phyloP scores from a whole-genome alignment of 2,113 vertebrate genomes.

The Henicopernis longicauda region DNA sequence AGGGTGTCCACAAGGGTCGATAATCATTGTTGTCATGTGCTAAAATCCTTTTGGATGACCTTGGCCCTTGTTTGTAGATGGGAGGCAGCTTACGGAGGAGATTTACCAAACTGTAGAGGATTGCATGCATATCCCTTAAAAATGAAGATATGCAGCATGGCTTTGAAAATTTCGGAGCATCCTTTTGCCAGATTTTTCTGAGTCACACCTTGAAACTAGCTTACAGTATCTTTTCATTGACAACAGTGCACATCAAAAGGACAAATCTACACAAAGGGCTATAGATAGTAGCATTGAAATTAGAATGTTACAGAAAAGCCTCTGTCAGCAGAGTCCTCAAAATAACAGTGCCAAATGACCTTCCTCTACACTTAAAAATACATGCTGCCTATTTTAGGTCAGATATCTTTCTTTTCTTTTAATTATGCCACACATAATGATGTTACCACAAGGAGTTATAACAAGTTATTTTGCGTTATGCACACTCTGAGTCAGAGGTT shows the following conservation, averaged over 20 bases:
- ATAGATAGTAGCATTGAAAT: slow-evolving; percentile 62
- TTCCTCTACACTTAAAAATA: slow-evolving; percentile 27
- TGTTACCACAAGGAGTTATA: background rate
- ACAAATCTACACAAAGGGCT: slow-evolving; percentile 58
- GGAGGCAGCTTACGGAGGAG: background rate
- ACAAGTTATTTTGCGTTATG: background rate
- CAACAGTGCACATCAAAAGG: slow-evolving; percentile 43
- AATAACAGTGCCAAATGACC: background rate
- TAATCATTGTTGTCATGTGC: background rate
- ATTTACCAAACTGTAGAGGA: background rate
- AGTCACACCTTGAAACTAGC: slow-evolving; percentile 50
- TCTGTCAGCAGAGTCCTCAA: slow-evolving; percentile 62
- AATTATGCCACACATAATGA: background rate
- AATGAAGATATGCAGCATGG: background rate
- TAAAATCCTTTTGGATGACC: background rate
- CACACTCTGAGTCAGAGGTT: background rate
- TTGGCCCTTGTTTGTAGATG: background rate
- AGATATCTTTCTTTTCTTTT: slow-evolving; percentile 2
- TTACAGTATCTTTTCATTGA: slow-evolving; percentile 36
- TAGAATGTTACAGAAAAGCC: slow-evolving; percentile 55
- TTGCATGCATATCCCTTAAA: background rate
- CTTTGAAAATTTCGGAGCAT: background rate
- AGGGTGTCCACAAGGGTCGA: background rate
- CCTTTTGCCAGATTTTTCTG: slow-evolving; percentile 8
- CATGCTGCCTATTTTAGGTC: background rate